Conservation (phyloP, 2,797 vertebrate species). For the Sebastes minor region DNA sequence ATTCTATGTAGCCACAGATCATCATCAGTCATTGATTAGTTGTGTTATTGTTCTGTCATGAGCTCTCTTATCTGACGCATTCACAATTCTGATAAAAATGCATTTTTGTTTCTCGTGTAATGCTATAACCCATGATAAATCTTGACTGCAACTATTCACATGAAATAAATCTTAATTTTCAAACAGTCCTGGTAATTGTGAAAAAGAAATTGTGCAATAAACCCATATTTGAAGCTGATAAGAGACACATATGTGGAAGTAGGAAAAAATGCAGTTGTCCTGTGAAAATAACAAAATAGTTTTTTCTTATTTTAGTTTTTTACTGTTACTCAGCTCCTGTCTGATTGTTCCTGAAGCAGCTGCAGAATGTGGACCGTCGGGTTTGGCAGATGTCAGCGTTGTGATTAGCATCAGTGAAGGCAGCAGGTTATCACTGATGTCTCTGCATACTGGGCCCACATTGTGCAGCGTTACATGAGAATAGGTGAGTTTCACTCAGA, state of each 20-base stretch:
- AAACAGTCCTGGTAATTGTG: neutral
- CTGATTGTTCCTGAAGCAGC: neutral
- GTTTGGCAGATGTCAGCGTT: neutral
- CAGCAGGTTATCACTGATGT: neutral
- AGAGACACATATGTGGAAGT: neutral
- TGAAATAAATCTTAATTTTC: neutral
- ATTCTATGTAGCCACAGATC: no score
- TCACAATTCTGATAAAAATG: no score
- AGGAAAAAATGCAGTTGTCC: neutral
- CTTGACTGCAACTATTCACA: neutral
- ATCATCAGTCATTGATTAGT: no score
- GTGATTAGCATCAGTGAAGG: neutral
- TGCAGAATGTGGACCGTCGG: neutral
- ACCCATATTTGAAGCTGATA: neutral
- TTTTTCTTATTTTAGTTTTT: neutral
- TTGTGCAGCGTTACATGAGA: neutral
- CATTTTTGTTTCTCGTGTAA: neutral
- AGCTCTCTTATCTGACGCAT: no score
- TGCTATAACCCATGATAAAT: neutral
- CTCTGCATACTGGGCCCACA: neutral
- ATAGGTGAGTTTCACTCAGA: neutral
- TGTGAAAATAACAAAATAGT: neutral
- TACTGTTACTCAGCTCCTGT: neutral
- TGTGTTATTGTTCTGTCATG: no score
- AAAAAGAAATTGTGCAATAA: neutral